Evolutionary conservation across 2,888 invertebrate genomes (phyloP), one percentile per base, ranked within the genome.

Genomic region (Xylocampa areola): DNA sequence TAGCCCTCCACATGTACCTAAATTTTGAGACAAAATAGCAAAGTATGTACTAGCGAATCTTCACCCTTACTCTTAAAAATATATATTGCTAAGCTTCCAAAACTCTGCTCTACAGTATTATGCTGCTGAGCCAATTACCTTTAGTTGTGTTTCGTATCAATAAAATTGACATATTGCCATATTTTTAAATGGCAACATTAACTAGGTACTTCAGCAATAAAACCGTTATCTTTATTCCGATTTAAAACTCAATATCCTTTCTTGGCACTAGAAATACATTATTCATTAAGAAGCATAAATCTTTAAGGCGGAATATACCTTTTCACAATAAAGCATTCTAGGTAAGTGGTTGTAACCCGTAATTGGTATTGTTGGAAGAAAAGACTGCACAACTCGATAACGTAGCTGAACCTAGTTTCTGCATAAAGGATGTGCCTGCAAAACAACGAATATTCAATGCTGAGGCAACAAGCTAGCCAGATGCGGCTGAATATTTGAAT

Each of bases 61-160:
- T n/a, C n/a, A n/a, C n/a, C n/a, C n/a, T n/a, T n/a, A n/a, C 10
- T 35, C 17, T 1, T 10, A 35, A 35, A 33, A 33, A 33, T 16
- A 17, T 33, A 17, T 35, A 16, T 35, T 35, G 35, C 17, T 35
- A 35, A 16, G 33, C n/a, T 29, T 29, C 29, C 29, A 35, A 35
- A 16, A 17, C 17, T 35, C n/a, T n/a, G n/a, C n/a, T 10, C n/a
- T 7, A 17, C 10, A 17, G 16, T 35, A 35, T 35, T 17, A 47
- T 33, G 32, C 14, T 32, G 7, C n/a, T 33, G n/a, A 29, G 6
- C 19, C 45, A 52, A 61, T 51, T 59, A 19, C 7, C n/a, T 36
- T 17, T n/a, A 37, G 23, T 32, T 27, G 21, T 16, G 25, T 41
- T 45, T 23, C 1, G 13, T 37, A 29, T 47, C 14, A 29, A 29